These are phyloP conservation scores for Caenorhabditis remanei DNA, from an alignment of 1,140 invertebrate genomes.

Conservation along the genomic window DNA sequence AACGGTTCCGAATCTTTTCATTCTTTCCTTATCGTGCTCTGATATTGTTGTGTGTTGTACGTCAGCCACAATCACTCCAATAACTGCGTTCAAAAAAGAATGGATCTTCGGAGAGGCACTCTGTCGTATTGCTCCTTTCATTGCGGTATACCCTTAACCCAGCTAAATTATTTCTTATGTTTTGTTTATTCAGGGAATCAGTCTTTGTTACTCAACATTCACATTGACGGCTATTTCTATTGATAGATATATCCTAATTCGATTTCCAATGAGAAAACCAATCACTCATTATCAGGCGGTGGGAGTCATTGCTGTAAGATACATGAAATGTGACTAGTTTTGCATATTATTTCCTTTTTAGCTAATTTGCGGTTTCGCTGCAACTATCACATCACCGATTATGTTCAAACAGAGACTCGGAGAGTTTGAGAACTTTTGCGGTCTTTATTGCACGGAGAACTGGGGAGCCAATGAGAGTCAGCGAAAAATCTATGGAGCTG, in stretches of 20 bases:
- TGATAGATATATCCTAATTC: constrained; percentile 75
- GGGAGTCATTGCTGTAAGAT: constrained; percentile 71
- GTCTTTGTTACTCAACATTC: constrained; percentile 76
- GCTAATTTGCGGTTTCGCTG: constrained; percentile 72
- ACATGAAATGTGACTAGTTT: not conserved
- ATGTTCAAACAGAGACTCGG: constrained; percentile 73
- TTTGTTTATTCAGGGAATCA: constrained; percentile 66
- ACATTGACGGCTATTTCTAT: constrained; percentile 76
- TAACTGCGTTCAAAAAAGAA: constrained; percentile 76
- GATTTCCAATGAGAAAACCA: constrained; percentile 77
- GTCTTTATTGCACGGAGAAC: constrained; percentile 72
- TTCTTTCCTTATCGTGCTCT: constrained; percentile 75
- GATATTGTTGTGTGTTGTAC: constrained; percentile 76
- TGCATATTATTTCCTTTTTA: constrained; percentile 60
- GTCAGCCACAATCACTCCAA: constrained; percentile 76
- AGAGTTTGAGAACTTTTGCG: constrained; percentile 71
- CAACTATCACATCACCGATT: constrained; percentile 68
- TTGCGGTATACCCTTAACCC: constrained; percentile 65
- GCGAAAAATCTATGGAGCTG: constrained; percentile 73
- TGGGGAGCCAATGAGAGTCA: constrained; percentile 69
- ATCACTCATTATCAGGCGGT: constrained; percentile 72
- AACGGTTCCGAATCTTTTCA: constrained; percentile 77
- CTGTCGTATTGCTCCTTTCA: constrained; percentile 73
- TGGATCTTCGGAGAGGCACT: constrained; percentile 75
- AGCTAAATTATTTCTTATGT: too few species aligned